A percentile compares a stretch with the other conserved stretches of the same genome.
These are phyloP conservation scores for Sminthurides aquaticus DNA, from an alignment of 2,888 invertebrate species.

Conservation along the genomic window DNA sequence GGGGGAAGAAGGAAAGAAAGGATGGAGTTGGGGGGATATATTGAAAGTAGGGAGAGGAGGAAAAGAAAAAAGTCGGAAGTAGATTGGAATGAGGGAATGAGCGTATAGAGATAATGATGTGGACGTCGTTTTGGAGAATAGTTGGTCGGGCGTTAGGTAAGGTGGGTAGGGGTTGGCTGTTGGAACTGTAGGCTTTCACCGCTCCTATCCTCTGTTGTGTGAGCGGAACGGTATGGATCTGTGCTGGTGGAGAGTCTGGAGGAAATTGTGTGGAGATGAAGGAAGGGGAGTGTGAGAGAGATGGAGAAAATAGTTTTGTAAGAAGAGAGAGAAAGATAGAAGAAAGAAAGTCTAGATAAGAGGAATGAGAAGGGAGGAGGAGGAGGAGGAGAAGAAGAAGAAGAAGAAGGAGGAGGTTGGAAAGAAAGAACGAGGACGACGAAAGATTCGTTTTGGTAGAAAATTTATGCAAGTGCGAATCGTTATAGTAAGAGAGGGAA, in stretches of 20 bases:
- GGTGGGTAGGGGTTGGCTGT: no score
- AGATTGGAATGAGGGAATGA: slow-evolving; percentile 20
- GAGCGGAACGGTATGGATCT: no score
- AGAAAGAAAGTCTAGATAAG: slow-evolving; percentile 9
- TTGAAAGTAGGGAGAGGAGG: no score
- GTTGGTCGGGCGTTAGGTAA: no score
- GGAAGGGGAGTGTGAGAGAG: slow-evolving; percentile 7
- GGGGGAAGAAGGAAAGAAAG: slow-evolving; percentile 7
- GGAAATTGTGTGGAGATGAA: background rate
- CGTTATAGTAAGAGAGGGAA: slow-evolving; percentile 30
- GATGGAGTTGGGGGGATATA: slow-evolving; percentile 5
- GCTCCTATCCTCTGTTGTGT: no score
- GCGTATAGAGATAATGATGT: slow-evolving; percentile 29
- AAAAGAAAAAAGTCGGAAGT: slow-evolving; percentile 26
- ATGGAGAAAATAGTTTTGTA: background rate
- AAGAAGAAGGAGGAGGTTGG: no score
- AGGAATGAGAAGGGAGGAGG: slow-evolving; percentile 10
- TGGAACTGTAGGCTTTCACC: no score
- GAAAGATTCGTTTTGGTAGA: slow-evolving; percentile 30
- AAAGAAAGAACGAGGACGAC: slow-evolving; percentile 9
- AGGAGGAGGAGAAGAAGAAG: slow-evolving; percentile 14
- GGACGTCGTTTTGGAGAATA: slow-evolving; percentile 24
- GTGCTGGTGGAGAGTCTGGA: background rate
- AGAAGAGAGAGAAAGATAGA: background rate
- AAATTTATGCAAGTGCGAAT: slow-evolving; percentile 40